A percentile compares a stretch with the other conserved stretches of the same genome.
Evolutionary conservation across 2,888 invertebrate genomes (phyloP).

Genomic region (Tridacna crocea): DNA sequence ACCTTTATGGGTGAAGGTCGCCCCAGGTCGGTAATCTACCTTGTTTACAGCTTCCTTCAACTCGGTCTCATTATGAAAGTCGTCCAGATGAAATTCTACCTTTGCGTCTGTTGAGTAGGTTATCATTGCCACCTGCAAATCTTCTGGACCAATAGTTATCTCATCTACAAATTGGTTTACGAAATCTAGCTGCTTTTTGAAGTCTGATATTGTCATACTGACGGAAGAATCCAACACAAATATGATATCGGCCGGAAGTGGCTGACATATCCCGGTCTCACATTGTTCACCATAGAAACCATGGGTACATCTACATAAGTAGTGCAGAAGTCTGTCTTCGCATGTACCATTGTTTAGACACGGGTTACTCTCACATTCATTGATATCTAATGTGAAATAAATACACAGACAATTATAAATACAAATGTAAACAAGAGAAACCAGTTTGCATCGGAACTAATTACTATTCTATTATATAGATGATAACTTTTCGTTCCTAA

Average conservation of each 20-base stretch:
- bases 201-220: conserved; percentile 36
- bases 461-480: too few species aligned
- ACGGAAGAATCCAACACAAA: conserved; percentile 45
- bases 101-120: conserved; percentile 35
- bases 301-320: conserved; percentile 16
- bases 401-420: too few species aligned
- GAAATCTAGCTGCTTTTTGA: conserved; percentile 36
- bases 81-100: conserved; percentile 34
- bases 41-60: conserved; percentile 28
- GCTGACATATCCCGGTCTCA: conserved; percentile 36
- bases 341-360: conserved; percentile 34
- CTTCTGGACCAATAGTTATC: conserved; percentile 28
- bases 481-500: too few species aligned
- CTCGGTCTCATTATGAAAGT: conserved; percentile 13
- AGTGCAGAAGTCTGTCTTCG: conserved; percentile 12
- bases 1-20: conserved; percentile 35
- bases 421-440: too few species aligned
- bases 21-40: conserved; percentile 26
- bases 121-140: conserved; percentile 37
- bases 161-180: too few species aligned
- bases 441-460: too few species aligned
- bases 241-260: too few species aligned
- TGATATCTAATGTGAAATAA: background rate
- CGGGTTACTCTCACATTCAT: conserved; percentile 22
- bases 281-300: conserved; percentile 27